Evolutionary conservation across 2,888 invertebrate species (phyloP).

Genomic region (Margaritifera margaritifera): DNA sequence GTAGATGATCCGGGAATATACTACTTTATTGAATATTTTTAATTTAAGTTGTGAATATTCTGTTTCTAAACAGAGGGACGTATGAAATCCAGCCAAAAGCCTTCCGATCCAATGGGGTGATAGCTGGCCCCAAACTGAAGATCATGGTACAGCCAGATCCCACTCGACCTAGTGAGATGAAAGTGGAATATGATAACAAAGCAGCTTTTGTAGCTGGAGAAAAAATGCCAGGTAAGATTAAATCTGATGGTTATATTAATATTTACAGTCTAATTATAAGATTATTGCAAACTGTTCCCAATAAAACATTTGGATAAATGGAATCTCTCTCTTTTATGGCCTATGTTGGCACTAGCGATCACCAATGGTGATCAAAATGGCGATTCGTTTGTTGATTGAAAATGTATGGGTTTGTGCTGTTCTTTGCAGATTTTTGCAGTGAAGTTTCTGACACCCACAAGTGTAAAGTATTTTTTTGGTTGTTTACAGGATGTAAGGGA

Average conservation of each 20-base stretch:
- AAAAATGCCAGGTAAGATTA: slow-evolving; percentile 56
- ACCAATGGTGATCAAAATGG: too few relatives aligned
- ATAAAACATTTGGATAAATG: too few relatives aligned
- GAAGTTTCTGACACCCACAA: too few relatives aligned
- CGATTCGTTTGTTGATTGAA: too few relatives aligned
- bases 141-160: slow-evolving; percentile 67
- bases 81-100: slow-evolving; percentile 71
- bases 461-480: too few relatives aligned
- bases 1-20: too few relatives aligned
- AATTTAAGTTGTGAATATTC: background rate
- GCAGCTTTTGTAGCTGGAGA: slow-evolving; percentile 56
- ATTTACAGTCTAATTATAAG: background rate
- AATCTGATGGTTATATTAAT: background rate
- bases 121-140: slow-evolving; percentile 60
- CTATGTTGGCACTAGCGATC: too few relatives aligned
- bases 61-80: slow-evolving; percentile 57
- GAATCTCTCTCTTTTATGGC: too few relatives aligned
- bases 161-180: slow-evolving; percentile 58
- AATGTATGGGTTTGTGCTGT: too few relatives aligned
- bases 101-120: slow-evolving; percentile 21
- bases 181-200: slow-evolving; percentile 60
- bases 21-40: background rate
- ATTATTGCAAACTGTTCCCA: too few relatives aligned
- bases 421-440: too few relatives aligned
- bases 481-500: too few relatives aligned